These are phyloP conservation scores for Gandaritis pyraliata DNA, from an alignment of 2,888 invertebrate species.

Conservation along the genomic window DNA sequence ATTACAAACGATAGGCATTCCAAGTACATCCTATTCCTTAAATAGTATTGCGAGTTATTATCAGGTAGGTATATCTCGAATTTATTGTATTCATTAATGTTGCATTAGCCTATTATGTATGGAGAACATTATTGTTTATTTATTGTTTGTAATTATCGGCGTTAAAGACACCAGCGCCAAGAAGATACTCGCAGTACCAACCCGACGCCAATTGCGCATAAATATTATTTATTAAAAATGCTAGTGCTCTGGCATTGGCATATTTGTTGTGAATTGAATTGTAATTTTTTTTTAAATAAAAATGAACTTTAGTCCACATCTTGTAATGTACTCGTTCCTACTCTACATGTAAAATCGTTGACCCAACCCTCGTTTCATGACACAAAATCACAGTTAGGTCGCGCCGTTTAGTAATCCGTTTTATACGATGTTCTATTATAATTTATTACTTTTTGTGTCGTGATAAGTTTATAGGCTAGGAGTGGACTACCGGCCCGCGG, in stretches of 20 bases:
- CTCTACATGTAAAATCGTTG: no score
- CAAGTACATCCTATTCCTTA: constrained; percentile 40
- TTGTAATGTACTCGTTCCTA: no score
- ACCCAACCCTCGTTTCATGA: no score
- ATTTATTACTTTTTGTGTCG: constrained; percentile 45
- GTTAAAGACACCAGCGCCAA: constrained; percentile 19
- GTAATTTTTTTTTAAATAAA: no score
- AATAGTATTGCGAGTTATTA: constrained; percentile 36
- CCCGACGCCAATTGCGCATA: no score
- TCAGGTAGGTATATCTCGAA: constrained; percentile 28
- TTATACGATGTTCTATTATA: constrained; percentile 25
- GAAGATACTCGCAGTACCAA: background rate
- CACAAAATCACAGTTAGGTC: constrained; percentile 6
- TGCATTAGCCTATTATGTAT: constrained; percentile 30
- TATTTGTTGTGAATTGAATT: no score
- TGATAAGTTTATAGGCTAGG: constrained; percentile 64
- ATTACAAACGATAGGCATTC: constrained; percentile 39
- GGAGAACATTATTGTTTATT: constrained; percentile 29
- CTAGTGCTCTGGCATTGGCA: no score
- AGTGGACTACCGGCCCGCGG: constrained; percentile 55
- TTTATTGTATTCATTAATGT: constrained; percentile 32
- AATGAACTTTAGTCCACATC: no score
- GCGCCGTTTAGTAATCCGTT: constrained; percentile 14
- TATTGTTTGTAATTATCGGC: constrained; percentile 30
- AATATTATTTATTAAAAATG: no score